Percentiles rank a stretch among this genome's conserved stretches.
phyloP scores from a whole-genome alignment of 2,797 vertebrate species.

The Ptychobarbus kaznakovi region DNA sequence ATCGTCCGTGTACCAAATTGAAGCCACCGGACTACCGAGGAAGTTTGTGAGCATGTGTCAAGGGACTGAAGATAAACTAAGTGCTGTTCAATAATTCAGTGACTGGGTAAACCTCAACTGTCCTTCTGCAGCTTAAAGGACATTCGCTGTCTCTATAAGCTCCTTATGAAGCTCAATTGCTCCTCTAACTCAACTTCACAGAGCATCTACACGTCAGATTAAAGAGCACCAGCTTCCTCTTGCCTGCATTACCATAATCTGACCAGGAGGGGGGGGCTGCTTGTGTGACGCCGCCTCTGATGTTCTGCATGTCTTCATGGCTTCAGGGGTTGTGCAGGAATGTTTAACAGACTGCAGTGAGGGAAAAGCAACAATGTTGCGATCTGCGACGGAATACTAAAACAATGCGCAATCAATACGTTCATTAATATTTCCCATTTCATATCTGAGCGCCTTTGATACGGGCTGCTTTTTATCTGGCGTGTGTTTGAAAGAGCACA shows the following conservation, averaged over 20 bases:
- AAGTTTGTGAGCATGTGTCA: conserved; percentile 23
- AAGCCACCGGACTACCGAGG: not conserved
- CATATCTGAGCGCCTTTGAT: not conserved
- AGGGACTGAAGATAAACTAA: conserved; percentile 49
- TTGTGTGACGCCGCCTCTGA: conserved; percentile 33
- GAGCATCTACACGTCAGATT: not conserved
- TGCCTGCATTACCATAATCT: conserved; percentile 43
- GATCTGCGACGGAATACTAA: not conserved
- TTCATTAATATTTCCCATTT: conserved; percentile 6
- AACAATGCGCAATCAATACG: not conserved
- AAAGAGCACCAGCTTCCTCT: not conserved
- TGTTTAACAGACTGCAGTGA: conserved; percentile 32
- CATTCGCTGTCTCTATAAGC: conserved; percentile 40
- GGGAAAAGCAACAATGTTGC: not conserved
- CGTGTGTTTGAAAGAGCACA: conserved; percentile 22
- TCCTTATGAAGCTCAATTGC: conserved; percentile 14
- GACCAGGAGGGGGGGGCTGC: conserved; percentile 59
- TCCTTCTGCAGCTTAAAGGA: conserved; percentile 50
- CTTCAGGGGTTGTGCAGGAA: conserved; percentile 35
- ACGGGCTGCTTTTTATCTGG: conserved; percentile 4
- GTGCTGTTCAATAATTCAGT: conserved; percentile 59
- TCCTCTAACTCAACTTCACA: not conserved
- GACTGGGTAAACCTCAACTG: conserved; percentile 50
- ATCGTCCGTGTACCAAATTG: not conserved
- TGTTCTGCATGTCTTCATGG: conserved; percentile 12